These are phyloP conservation scores for Tyrophagus putrescentiae DNA, from an alignment of 1,140 invertebrate species.

Conservation along the genomic window DNA sequence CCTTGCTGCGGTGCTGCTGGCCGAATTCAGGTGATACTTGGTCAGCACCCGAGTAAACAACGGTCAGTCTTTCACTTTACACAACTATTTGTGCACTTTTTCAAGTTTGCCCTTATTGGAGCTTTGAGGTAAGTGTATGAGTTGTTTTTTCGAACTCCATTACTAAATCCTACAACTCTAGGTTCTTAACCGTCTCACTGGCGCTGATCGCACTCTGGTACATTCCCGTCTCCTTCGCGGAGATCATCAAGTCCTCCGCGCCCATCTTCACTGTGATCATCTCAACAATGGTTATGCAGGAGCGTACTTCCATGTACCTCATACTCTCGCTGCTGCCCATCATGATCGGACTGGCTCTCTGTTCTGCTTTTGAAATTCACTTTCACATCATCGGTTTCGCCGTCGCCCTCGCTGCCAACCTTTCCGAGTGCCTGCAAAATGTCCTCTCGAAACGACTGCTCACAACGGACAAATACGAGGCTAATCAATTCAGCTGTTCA, in stretches of 20 bases:
- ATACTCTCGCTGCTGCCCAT: constrained; percentile 63
- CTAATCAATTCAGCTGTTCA: constrained; percentile 73
- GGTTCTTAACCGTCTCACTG: constrained; percentile 55
- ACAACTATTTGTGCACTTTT: constrained; percentile 42
- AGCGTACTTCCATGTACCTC: constrained; percentile 56
- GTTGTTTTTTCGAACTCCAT: constrained; percentile 14
- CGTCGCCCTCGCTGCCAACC: constrained; percentile 61
- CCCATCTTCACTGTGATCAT: constrained; percentile 68
- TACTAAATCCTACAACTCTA: constrained; percentile 30
- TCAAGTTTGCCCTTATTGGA: constrained; percentile 59
- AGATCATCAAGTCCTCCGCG: constrained; percentile 70
- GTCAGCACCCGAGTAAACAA: background rate
- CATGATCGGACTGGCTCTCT: constrained; percentile 67
- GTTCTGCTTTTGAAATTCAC: constrained; percentile 63
- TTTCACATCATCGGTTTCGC: constrained; percentile 60
- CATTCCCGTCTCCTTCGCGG: constrained; percentile 69
- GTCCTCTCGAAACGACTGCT: constrained; percentile 69
- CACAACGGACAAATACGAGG: constrained; percentile 58
- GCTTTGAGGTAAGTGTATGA: constrained; percentile 44
- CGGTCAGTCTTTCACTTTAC: background rate
- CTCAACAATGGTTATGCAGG: constrained; percentile 50
- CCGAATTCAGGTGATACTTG: constrained; percentile 18
- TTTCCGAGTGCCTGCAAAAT: constrained; percentile 71
- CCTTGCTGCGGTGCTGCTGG: constrained; percentile 20
- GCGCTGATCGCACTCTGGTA: constrained; percentile 63